These are phyloP conservation scores for Halisarca cf. caerulea DNA, from an alignment of 37 sponge, comb jelly and placozoan species.

Conservation along the genomic window DNA sequence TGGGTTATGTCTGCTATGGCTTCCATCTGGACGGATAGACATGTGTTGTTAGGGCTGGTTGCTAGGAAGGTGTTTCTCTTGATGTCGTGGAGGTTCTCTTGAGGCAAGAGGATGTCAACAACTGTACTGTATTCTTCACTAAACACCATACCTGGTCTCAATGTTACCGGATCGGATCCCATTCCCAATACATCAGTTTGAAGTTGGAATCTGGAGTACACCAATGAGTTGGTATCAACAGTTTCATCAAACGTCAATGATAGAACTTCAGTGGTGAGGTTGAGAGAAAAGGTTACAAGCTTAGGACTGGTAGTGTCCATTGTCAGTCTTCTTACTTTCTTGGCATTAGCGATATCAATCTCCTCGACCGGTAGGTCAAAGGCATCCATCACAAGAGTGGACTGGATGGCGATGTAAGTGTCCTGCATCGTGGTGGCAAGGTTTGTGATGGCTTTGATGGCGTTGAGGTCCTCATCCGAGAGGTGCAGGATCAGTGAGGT, in stretches of 20 bases:
- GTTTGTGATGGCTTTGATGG: conserved; percentile 49
- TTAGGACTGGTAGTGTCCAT: conserved; percentile 61
- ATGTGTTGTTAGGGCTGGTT: conserved; percentile 72
- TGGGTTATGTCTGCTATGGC: conserved; percentile 51
- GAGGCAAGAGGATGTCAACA: conserved; percentile 43
- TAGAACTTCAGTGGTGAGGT: conserved; percentile 75
- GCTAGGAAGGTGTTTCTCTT: conserved; percentile 60
- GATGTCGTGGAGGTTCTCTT: conserved; percentile 56
- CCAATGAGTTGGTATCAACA: conserved; percentile 52
- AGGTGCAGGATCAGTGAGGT: conserved; percentile 40
- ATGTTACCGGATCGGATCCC: not conserved
- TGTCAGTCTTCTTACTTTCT: not conserved
- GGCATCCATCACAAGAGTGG: conserved; percentile 52
- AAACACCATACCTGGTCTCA: conserved; percentile 34
- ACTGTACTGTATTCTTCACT: conserved; percentile 46
- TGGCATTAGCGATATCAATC: conserved; percentile 10
- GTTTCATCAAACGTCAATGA: conserved; percentile 87
- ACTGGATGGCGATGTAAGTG: conserved; percentile 58
- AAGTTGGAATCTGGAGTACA: conserved; percentile 25
- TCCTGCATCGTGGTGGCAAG: conserved; percentile 54
- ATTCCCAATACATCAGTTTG: conserved; percentile 33
- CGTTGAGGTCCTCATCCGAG: conserved; percentile 61
- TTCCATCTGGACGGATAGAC: conserved; percentile 35
- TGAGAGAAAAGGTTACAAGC: conserved; percentile 58
- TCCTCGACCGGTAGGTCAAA: conserved; percentile 37